phyloP scores from a whole-genome alignment of 2,113 vertebrate genomes.

The Corythaixoides concolor region DNA sequence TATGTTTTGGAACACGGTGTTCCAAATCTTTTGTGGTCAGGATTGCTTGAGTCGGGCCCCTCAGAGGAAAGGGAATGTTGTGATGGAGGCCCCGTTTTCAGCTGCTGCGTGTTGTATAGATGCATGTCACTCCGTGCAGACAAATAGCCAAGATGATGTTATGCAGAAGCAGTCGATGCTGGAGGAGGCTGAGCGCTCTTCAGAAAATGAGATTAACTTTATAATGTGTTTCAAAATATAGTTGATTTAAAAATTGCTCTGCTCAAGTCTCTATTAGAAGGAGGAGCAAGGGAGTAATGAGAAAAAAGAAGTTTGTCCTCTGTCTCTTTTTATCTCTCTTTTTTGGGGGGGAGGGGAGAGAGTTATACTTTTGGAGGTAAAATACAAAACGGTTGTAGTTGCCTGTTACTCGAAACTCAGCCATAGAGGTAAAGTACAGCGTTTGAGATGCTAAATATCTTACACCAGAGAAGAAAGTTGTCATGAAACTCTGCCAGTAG shows the following conservation, averaged over 20 bases:
- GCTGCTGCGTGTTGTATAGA: neutral
- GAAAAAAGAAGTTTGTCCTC: neutral
- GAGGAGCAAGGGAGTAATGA: neutral
- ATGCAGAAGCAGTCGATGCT: neutral
- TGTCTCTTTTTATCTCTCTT: accelerated
- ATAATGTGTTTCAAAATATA: neutral
- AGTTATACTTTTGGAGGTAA: neutral
- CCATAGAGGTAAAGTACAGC: neutral
- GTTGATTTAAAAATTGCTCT: neutral
- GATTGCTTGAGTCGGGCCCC: neutral
- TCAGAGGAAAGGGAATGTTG: neutral
- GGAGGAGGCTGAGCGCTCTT: neutral
- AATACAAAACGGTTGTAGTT: neutral
- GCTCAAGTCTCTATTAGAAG: neutral
- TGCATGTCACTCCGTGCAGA: neutral
- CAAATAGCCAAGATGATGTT: neutral
- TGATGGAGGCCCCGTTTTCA: neutral
- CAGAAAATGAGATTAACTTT: neutral
- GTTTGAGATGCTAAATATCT: neutral
- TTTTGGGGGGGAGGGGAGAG: no score
- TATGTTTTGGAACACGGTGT: neutral
- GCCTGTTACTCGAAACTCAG: neutral
- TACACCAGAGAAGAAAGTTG: neutral
- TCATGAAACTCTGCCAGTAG: neutral
- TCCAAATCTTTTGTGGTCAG: neutral